A percentile compares a stretch with the other conserved stretches of the same genome.
These are phyloP conservation scores for Morelia viridis DNA, from an alignment of 2,797 vertebrate genomes.

Conservation along the genomic window DNA sequence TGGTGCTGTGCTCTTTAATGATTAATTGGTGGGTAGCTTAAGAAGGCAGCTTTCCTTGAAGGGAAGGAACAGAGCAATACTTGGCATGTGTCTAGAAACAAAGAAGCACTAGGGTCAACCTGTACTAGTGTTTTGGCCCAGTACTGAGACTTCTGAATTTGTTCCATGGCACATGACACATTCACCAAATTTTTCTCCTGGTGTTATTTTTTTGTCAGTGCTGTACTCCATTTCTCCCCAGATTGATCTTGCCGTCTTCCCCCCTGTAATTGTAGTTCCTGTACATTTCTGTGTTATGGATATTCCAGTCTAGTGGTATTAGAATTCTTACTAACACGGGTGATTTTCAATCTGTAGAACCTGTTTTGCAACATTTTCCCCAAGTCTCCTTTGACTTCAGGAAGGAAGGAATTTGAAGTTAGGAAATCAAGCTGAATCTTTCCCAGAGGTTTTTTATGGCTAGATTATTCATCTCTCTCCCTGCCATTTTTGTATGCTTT, in stretches of 20 bases:
- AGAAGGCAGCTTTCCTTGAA: neutral
- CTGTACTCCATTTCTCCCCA: neutral
- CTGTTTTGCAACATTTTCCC: neutral
- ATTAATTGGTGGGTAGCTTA: neutral
- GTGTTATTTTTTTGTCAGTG: neutral
- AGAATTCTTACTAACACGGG: neutral
- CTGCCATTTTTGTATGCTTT: neutral
- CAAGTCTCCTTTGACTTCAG: neutral
- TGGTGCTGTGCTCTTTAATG: neutral
- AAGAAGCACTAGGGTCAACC: neutral
- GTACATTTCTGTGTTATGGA: neutral
- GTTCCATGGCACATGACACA: neutral
- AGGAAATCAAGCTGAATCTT: neutral
- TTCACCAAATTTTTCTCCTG: neutral
- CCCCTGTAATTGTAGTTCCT: neutral
- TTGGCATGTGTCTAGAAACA: neutral
- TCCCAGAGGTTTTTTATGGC: neutral
- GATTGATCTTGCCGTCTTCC: neutral
- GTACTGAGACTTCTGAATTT: neutral
- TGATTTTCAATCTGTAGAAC: neutral
- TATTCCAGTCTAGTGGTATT: neutral
- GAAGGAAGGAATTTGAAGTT: neutral
- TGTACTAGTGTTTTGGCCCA: neutral
- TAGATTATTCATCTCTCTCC: neutral
- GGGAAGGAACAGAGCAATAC: accelerated